These are phyloP conservation scores for Blera fallax DNA, from an alignment of 2,888 invertebrate genomes.

Conservation along the genomic window DNA sequence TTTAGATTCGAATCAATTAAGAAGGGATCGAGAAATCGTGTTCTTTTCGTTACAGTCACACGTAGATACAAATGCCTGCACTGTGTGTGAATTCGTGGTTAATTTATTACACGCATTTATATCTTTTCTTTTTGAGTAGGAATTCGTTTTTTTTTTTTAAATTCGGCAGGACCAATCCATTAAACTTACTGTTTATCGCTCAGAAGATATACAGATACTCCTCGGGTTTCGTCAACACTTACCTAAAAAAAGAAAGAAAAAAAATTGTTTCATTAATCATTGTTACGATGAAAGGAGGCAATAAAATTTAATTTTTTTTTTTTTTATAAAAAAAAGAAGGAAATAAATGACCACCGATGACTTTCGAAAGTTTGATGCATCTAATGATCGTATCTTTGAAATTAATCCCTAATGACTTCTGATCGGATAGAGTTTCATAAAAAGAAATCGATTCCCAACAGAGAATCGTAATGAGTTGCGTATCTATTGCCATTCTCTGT, in stretches of 20 bases:
- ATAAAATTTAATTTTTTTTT: constrained; percentile 23
- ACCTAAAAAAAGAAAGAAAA: constrained; percentile 32
- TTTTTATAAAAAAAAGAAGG: neutral
- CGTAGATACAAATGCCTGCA: constrained; percentile 10
- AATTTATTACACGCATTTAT: constrained; percentile 29
- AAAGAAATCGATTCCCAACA: neutral
- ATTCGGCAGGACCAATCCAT: constrained; percentile 1
- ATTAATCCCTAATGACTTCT: neutral
- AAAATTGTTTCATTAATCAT: constrained; percentile 60
- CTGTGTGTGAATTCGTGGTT: neutral
- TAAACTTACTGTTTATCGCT: constrained; percentile 38
- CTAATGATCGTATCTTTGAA: neutral
- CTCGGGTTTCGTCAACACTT: constrained; percentile 46
- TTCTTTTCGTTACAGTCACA: constrained; percentile 33
- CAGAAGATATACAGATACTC: constrained; percentile 19
- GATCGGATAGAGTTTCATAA: neutral
- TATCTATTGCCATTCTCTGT: neutral
- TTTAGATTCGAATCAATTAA: constrained; percentile 66
- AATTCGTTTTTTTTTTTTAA: neutral
- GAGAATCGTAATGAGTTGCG: neutral
- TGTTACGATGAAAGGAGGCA: constrained; percentile 41
- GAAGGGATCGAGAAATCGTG: constrained; percentile 48
- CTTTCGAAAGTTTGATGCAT: constrained; percentile 5
- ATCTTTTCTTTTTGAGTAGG: neutral
- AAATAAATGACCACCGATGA: constrained; percentile 17